Evolutionary conservation across 2,888 invertebrate genomes (phyloP), one percentile per base, ranked within the genome.

Genomic region (Gari tellinella): DNA sequence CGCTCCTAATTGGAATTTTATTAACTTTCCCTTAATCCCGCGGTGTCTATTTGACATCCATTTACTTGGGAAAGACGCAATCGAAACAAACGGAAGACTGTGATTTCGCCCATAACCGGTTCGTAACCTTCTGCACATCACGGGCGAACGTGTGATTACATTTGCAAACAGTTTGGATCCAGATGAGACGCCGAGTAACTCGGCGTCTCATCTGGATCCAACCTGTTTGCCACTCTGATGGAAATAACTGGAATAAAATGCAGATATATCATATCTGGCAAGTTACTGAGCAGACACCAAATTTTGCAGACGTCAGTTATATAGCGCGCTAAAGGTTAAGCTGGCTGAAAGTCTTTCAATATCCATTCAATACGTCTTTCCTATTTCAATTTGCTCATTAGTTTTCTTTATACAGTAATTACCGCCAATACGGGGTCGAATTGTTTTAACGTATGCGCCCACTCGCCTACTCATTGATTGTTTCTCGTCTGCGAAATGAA

Each of bases 81-180:
- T 74, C 45, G 53, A 37, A 53, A 23, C 21, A 49, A 61, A 56
- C 74, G 74, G 74, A 74, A 74, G 58, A 48, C 40, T 49, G 53
- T 64, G 58, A 74, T 74, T 68, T 74, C 43, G 49, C 65, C 56
- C 64, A 74, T 74, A 74, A 74, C 74, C 74, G 74, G 74, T 68
- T 48, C 31, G 49, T 68, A 74, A 74, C 55, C n/a, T n/a, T n/a
- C n/a, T n/a, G n/a, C n/a, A n/a, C n/a, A n/a, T n/a, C n/a, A n/a
- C n/a, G n/a, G n/a, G n/a, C n/a, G n/a, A n/a, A n/a, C n/a, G n/a
- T n/a, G n/a, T n/a, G n/a, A n/a, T n/a, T n/a, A n/a, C n/a, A n/a
- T n/a, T n/a, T n/a, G n/a, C n/a, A n/a, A n/a, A n/a, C n/a, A n/a
- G n/a, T n/a, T n/a, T n/a, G n/a, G n/a, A n/a, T n/a, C n/a, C n/a